Percentiles rank a stretch among this genome's conserved stretches.
Conservation (phyloP, 2,797 vertebrate genomes). For the Ptychobarbus kaznakovi region DNA sequence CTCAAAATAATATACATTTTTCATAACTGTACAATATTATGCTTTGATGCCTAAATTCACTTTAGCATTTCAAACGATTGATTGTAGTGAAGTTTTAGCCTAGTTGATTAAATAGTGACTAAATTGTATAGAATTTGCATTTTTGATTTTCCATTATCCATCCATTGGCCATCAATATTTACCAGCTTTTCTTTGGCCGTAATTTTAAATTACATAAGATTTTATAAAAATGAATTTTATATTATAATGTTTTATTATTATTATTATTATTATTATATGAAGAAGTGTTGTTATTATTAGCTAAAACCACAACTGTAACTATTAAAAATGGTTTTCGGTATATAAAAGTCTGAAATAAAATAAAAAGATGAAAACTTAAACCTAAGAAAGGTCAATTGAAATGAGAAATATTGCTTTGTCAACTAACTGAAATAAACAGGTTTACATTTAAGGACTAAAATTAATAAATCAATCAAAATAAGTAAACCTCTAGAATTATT, state of each 20-base stretch:
- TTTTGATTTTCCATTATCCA: background rate
- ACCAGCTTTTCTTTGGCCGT: background rate
- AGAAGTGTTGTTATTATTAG: too few species aligned
- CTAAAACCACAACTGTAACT: too few species aligned
- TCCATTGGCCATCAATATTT: background rate
- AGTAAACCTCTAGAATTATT: background rate
- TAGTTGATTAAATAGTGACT: background rate
- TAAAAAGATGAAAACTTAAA: too few species aligned
- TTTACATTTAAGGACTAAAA: background rate
- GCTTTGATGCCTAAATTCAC: background rate
- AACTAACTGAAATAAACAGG: too few species aligned
- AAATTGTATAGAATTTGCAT: background rate
- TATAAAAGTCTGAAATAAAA: too few species aligned
- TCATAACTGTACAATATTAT: background rate
- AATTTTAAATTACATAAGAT: background rate
- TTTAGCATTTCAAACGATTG: background rate
- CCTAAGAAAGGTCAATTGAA: too few species aligned
- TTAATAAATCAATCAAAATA: background rate
- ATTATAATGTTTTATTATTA: too few species aligned
- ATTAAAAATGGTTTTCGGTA: too few species aligned
- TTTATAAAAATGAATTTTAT: too few species aligned
- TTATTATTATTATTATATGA: too few species aligned
- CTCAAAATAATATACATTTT: background rate
- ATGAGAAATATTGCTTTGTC: background rate
- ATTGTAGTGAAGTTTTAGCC: background rate